Percentiles rank a stretch among this genome's conserved stretches.
These are phyloP conservation scores for Acronicta aceris DNA, from an alignment of 2,888 invertebrate species.

Conservation along the genomic window DNA sequence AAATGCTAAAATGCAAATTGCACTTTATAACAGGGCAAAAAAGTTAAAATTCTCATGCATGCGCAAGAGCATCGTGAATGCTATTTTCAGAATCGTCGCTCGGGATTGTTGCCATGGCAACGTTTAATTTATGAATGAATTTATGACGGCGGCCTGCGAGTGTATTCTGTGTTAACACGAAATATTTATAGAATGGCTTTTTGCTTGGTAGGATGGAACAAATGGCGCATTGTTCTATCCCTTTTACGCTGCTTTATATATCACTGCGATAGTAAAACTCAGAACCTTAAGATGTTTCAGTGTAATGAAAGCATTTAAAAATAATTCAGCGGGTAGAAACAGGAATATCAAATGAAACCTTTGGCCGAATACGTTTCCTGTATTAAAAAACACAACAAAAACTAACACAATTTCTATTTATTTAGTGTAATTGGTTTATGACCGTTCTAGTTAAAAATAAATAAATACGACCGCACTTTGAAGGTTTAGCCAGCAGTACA, in stretches of 20 bases:
- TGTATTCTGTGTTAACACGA: conserved; percentile 30
- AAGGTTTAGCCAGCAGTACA: too few relatives aligned
- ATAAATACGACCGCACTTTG: too few relatives aligned
- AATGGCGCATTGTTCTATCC: conserved; percentile 35
- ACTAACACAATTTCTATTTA: too few relatives aligned
- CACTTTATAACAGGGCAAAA: background rate
- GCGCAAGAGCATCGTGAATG: conserved; percentile 7
- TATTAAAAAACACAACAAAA: background rate
- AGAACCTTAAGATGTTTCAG: background rate
- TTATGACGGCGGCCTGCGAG: conserved; percentile 39
- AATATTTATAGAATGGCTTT: conserved; percentile 40
- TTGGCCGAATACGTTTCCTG: background rate
- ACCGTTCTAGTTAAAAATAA: too few relatives aligned
- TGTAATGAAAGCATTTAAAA: background rate
- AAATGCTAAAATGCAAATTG: background rate
- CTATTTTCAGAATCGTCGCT: conserved; percentile 37
- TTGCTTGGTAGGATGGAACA: conserved; percentile 26
- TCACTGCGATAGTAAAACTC: conserved; percentile 17
- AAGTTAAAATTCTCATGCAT: conserved; percentile 9
- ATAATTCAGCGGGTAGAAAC: background rate
- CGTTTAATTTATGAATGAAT: conserved; percentile 53
- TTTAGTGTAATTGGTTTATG: too few relatives aligned
- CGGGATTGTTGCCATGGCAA: conserved; percentile 47
- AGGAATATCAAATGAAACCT: background rate
- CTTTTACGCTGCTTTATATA: conserved; percentile 7